Conservation (phyloP, 2,888 invertebrate species). For the Norana najaformis region DNA sequence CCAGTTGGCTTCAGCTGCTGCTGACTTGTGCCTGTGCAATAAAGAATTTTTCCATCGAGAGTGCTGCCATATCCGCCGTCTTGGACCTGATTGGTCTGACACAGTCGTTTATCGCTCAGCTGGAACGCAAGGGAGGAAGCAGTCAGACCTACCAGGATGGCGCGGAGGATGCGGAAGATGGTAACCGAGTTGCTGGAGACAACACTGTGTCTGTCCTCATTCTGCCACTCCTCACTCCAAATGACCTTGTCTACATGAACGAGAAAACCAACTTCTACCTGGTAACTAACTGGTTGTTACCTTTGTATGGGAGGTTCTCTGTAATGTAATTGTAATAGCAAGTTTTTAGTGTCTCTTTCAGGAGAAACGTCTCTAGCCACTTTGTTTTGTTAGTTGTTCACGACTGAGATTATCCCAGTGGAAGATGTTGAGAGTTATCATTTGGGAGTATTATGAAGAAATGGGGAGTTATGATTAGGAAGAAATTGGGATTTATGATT, state of each 20-base stretch:
- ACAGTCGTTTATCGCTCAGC: constrained; percentile 62
- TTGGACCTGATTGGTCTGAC: constrained; percentile 74
- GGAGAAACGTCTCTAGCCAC: no score
- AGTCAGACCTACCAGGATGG: not conserved
- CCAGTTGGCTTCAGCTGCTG: constrained; percentile 74
- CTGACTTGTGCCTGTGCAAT: constrained; percentile 73
- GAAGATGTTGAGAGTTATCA: no score
- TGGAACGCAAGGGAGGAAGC: constrained; percentile 22
- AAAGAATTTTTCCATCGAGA: constrained; percentile 64
- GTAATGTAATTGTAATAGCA: no score
- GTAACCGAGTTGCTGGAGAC: constrained; percentile 31
- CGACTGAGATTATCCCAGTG: no score
- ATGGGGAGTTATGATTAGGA: no score
- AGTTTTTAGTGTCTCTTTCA: no score
- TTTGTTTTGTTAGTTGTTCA: no score
- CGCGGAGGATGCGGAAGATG: not conserved
- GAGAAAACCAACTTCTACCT: constrained; percentile 73
- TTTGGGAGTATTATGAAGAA: no score
- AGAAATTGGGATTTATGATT: no score
- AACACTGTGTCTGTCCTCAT: constrained; percentile 71
- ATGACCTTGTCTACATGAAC: constrained; percentile 72
- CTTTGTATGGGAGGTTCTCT: not conserved
- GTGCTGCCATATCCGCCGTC: constrained; percentile 75
- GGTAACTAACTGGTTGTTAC: constrained; percentile 52
- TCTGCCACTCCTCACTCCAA: constrained; percentile 72